A percentile compares a stretch with the other conserved stretches of the same genome.
These are phyloP conservation scores for Harpagoxenus sublaevis DNA, from an alignment of 2,888 invertebrate species.

Conservation along the genomic window DNA sequence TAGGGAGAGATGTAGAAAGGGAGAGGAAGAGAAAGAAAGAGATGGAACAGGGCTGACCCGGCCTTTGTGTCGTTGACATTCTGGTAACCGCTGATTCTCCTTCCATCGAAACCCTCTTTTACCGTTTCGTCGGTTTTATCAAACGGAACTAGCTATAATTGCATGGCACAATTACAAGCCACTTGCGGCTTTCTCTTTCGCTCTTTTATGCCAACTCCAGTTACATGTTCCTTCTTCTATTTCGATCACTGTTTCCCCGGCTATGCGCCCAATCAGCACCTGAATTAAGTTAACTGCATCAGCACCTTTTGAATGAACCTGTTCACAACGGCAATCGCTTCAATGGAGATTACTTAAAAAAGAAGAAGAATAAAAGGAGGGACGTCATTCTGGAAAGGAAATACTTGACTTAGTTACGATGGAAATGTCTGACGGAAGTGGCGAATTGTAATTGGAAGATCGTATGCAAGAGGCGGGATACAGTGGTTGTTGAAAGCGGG, in stretches of 20 bases:
- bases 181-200: conserved; percentile 19
- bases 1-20: conserved; percentile 1
- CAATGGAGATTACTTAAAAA: conserved; percentile 52
- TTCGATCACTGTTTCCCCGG: conserved; percentile 21
- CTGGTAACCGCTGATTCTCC: conserved; percentile 67
- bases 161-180: conserved; percentile 65
- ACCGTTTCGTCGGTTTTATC: conserved; percentile 62
- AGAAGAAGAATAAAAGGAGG: conserved; percentile 55
- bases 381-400: no score
- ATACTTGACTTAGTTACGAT: conserved; percentile 26
- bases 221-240: conserved; percentile 28
- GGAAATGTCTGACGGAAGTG: conserved; percentile 51
- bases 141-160: conserved; percentile 71
- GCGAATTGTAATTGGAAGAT: conserved; percentile 67
- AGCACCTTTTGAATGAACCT: conserved; percentile 68
- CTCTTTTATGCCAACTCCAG: not conserved
- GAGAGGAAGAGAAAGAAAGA: not conserved
- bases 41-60: not conserved
- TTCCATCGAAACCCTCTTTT: conserved; percentile 60
- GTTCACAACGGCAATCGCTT: conserved; percentile 61
- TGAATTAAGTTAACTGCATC: conserved; percentile 74
- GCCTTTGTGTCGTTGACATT: conserved; percentile 70
- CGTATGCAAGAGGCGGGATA: conserved; percentile 54
- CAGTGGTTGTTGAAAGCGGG: conserved; percentile 25
- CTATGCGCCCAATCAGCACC: conserved; percentile 68